These are phyloP conservation scores for Therioaphis trifolii DNA, from an alignment of 2,888 invertebrate species.

Conservation along the genomic window DNA sequence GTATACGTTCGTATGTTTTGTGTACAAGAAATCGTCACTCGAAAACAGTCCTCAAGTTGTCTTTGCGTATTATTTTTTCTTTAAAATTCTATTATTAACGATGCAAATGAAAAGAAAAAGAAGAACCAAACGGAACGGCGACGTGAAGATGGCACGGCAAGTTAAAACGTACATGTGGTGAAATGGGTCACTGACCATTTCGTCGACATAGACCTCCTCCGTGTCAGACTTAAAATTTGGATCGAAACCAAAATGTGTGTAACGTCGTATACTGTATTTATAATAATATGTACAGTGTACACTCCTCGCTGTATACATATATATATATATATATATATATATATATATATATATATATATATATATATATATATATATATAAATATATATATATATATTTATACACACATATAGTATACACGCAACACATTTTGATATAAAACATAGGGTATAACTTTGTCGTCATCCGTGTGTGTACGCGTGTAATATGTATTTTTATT, in stretches of 20 bases:
- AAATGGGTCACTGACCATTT: slow-evolving; percentile 47
- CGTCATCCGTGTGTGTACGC: no score
- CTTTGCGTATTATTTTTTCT: no score
- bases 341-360: no score
- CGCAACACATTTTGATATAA: not conserved
- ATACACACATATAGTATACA: no score
- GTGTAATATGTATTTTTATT: not conserved
- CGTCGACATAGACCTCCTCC: not conserved
- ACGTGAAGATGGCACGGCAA: not conserved
- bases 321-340: no score
- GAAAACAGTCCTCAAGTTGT: no score
- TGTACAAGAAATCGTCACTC: no score
- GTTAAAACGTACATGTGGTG: not conserved
- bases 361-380: no score
- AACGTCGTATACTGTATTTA: not conserved
- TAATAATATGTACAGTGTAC: not conserved
- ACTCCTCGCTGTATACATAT: no score
- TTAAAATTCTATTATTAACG: not conserved
- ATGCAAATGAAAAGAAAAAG: not conserved
- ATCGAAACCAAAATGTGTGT: slow-evolving; percentile 37
- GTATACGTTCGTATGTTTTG: no score
- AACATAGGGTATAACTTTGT: not conserved
- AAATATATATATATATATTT: no score
- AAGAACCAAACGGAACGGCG: not conserved
- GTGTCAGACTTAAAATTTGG: slow-evolving; percentile 11